A percentile compares a stretch with the other conserved stretches of the same genome.
These are phyloP conservation scores for Calliopum simillimum DNA, from an alignment of 2,888 invertebrate genomes.

Conservation along the genomic window DNA sequence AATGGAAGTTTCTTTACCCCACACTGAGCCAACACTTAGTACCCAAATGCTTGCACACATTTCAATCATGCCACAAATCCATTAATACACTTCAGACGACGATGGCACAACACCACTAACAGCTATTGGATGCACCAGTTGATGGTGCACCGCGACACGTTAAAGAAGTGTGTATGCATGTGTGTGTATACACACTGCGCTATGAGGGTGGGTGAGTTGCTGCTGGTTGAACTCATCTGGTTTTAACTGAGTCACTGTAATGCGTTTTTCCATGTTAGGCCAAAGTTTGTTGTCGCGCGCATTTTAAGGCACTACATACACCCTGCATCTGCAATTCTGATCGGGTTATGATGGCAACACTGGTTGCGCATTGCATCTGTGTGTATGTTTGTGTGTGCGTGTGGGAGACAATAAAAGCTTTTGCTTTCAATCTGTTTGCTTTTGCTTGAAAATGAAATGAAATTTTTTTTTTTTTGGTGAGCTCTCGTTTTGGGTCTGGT, in stretches of 20 bases:
- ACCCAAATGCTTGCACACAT: constrained; percentile 23
- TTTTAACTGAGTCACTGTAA: neutral
- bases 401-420: constrained; percentile 5
- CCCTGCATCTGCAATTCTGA: neutral
- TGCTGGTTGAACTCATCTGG: neutral
- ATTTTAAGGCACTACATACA: neutral
- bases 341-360: neutral
- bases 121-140: constrained; percentile 9
- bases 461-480: no score
- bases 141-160: neutral
- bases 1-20: neutral
- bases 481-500: neutral
- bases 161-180: neutral
- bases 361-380: neutral
- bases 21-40: constrained; percentile 19
- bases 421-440: neutral
- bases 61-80: constrained; percentile 50
- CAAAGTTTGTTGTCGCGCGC: neutral
- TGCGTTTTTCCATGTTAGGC: neutral
- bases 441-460: no score
- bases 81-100: constrained; percentile 50
- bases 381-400: neutral
- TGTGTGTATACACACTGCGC: neutral
- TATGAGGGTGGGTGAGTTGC: neutral
- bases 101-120: constrained; percentile 21